Percentiles rank a stretch among this genome's conserved stretches.
Conservation (phyloP, 2,113 vertebrate genomes). For the Bos javanicus region DNA sequence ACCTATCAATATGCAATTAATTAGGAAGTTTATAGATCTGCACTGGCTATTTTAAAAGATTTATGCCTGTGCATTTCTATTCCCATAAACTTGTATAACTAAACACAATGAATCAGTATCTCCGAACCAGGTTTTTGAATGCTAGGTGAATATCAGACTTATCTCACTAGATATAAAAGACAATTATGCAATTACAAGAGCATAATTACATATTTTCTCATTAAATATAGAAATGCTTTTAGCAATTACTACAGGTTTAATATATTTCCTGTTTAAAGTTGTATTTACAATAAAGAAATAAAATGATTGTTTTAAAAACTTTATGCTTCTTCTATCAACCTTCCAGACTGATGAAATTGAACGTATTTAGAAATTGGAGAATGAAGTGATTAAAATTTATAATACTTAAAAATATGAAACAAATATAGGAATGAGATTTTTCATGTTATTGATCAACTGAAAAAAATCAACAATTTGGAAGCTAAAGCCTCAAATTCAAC, state of each 20-base stretch:
- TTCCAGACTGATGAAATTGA: not conserved
- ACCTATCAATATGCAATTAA: not conserved
- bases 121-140: not conserved
- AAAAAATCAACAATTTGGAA: not conserved
- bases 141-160: not conserved
- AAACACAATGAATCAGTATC: not conserved
- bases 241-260: not conserved
- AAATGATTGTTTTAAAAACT: not conserved
- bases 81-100: not conserved
- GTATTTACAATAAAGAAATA: not conserved
- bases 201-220: not conserved
- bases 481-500: not conserved
- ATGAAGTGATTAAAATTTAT: not conserved
- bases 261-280: not conserved
- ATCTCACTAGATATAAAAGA: not conserved
- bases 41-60: not conserved
- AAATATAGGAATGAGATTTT: not conserved
- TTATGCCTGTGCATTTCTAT: not conserved
- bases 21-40: not conserved
- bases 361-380: not conserved
- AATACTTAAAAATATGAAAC: not conserved
- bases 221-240: not conserved
- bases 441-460: not conserved
- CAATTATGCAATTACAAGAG: not conserved
- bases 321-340: not conserved